phyloP scores from a whole-genome alignment of 2,888 invertebrate species.

The Arctia plantaginis region DNA sequence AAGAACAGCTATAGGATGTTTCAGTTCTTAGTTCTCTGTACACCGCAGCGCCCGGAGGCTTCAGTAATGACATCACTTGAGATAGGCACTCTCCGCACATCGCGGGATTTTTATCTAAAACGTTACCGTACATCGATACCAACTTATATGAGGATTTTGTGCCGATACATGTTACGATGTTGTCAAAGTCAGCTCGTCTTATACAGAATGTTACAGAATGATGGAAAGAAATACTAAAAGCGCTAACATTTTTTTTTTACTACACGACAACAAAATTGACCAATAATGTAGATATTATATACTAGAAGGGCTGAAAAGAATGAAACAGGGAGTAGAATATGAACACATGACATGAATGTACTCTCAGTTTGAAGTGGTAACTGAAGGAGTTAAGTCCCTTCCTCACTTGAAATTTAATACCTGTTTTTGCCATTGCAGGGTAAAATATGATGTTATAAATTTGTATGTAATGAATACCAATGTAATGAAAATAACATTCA shows the following conservation, averaged over 20 bases:
- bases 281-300: no score
- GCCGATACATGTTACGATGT: neutral
- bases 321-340: no score
- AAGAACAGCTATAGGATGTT: neutral
- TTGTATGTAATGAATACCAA: neutral
- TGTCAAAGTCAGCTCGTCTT: neutral
- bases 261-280: no score
- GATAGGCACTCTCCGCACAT: conserved; percentile 73
- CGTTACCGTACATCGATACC: conserved; percentile 39
- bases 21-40: conserved; percentile 45
- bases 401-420: neutral
- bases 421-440: neutral
- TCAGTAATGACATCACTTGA: conserved; percentile 76
- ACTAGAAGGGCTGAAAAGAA: no score
- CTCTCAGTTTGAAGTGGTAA: neutral
- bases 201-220: neutral
- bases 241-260: no score
- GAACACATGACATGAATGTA: neutral
- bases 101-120: conserved; percentile 74
- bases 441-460: neutral
- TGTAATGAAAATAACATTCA: neutral
- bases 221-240: neutral
- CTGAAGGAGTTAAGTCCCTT: neutral
- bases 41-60: conserved; percentile 63
- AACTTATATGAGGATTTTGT: conserved; percentile 8